Conservation (phyloP, 2,888 invertebrate genomes). For the Leptogaster cylindrica region DNA sequence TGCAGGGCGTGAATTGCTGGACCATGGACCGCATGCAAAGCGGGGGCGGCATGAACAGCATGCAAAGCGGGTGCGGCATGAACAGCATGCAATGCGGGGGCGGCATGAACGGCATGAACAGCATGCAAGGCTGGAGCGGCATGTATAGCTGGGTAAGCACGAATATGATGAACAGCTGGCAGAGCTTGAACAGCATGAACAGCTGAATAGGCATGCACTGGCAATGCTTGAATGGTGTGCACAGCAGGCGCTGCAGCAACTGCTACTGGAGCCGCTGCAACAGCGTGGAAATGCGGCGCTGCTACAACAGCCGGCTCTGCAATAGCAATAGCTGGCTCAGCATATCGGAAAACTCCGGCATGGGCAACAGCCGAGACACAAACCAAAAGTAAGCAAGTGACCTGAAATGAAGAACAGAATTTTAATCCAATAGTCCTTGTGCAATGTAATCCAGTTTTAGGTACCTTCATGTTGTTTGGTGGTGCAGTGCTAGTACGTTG, state of each 20-base stretch:
- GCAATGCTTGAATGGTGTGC: not conserved
- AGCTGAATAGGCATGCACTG: not conserved
- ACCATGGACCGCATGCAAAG: not conserved
- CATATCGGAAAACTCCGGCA: not conserved
- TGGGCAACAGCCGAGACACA: not conserved
- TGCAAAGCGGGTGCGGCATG: not conserved
- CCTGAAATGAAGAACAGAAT: not conserved
- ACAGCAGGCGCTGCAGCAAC: not conserved
- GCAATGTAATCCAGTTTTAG: not conserved
- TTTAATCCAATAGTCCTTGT: not conserved
- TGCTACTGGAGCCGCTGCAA: not conserved
- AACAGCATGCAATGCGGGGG: not conserved
- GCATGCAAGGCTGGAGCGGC: not conserved
- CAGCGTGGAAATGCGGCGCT: not conserved
- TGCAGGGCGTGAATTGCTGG: slow-evolving; percentile 1
- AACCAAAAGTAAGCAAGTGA: slow-evolving; percentile 5
- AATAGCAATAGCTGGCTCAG: not conserved
- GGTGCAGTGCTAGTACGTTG: no score
- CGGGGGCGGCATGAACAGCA: not conserved
- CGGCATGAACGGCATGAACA: not conserved
- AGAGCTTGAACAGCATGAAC: not conserved
- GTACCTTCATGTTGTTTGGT: slow-evolving; percentile 27
- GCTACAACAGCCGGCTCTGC: not conserved
- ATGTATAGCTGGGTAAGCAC: not conserved
- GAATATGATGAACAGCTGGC: not conserved